These are phyloP conservation scores for Heliothis subflexa DNA, from an alignment of 1,140 invertebrate species.

Conservation along the genomic window DNA sequence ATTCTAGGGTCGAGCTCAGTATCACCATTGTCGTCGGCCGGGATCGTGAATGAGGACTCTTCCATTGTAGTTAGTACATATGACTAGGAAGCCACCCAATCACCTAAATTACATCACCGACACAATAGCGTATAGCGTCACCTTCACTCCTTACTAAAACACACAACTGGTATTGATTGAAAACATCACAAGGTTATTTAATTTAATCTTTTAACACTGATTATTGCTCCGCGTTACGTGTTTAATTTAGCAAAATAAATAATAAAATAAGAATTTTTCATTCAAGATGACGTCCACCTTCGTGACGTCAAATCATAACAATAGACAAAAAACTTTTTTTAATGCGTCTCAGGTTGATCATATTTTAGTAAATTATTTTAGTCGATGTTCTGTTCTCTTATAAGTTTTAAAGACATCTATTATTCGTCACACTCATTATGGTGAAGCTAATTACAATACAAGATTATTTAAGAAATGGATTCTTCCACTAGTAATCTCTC, in stretches of 20 bases:
- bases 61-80: conserved; percentile 83
- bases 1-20: conserved; percentile 86
- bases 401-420: no score
- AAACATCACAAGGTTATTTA: conserved; percentile 57
- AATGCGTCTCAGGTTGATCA: not conserved
- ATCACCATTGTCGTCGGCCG: conserved; percentile 85
- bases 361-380: conserved; percentile 12
- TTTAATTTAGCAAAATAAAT: conserved; percentile 73
- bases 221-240: conserved; percentile 57
- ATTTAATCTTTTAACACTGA: conserved; percentile 56
- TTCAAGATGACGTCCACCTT: conserved; percentile 82
- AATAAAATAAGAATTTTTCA: conserved; percentile 75
- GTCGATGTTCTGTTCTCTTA: not conserved
- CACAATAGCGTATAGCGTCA: conserved; percentile 79
- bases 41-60: conserved; percentile 85
- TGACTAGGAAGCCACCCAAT: conserved; percentile 82
- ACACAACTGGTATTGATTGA: conserved; percentile 55
- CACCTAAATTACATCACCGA: conserved; percentile 86
- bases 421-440: no score
- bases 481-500: no score
- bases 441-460: no score
- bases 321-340: conserved; percentile 66
- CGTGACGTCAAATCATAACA: conserved; percentile 81
- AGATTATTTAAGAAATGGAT: no score
- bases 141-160: conserved; percentile 65